A percentile compares a stretch with the other conserved stretches of the same genome.
Evolutionary conservation across 2,888 invertebrate genomes (phyloP).

Genomic region (Apotomis capreana): DNA sequence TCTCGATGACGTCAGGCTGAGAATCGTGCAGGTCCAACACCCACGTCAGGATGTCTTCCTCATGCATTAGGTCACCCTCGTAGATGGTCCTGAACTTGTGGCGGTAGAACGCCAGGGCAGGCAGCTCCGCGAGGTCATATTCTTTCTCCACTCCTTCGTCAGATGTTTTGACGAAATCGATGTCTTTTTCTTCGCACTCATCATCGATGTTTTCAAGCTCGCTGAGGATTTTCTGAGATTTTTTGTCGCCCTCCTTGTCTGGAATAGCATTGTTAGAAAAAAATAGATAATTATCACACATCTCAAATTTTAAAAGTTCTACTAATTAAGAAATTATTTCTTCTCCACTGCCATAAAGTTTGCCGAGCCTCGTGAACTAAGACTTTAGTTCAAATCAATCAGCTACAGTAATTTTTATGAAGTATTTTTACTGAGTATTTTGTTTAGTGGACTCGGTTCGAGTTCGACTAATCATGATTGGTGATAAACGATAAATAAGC

Average conservation of each 20-base stretch:
- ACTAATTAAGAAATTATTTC: too few species aligned
- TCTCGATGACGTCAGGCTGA: conserved; percentile 94
- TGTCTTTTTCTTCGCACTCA: conserved; percentile 95
- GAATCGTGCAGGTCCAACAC: conserved; percentile 92
- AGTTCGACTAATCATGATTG: too few species aligned
- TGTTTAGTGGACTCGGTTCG: too few species aligned
- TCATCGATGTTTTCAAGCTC: conserved; percentile 97
- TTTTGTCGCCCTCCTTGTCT: conserved; percentile 96
- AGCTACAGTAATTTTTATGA: too few species aligned
- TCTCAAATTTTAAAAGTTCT: too few species aligned
- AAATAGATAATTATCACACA: too few species aligned
- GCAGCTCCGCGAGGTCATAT: conserved; percentile 91
- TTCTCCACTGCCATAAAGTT: too few species aligned
- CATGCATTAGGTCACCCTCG: conserved; percentile 94
- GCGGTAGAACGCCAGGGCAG: conserved; percentile 93
- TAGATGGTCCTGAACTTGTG: conserved; percentile 95
- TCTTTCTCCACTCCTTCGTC: conserved; percentile 94
- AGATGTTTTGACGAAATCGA: conserved; percentile 95
- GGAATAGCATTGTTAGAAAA: conserved; percentile 42
- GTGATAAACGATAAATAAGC: not conserved
- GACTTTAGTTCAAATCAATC: too few species aligned
- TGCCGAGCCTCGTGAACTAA: too few species aligned
- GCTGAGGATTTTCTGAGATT: conserved; percentile 93
- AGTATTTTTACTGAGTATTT: too few species aligned
- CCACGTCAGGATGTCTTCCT: conserved; percentile 95